These are phyloP conservation scores for Clarias batrachus DNA, from an alignment of 2,113 vertebrate species.

Conservation along the genomic window DNA sequence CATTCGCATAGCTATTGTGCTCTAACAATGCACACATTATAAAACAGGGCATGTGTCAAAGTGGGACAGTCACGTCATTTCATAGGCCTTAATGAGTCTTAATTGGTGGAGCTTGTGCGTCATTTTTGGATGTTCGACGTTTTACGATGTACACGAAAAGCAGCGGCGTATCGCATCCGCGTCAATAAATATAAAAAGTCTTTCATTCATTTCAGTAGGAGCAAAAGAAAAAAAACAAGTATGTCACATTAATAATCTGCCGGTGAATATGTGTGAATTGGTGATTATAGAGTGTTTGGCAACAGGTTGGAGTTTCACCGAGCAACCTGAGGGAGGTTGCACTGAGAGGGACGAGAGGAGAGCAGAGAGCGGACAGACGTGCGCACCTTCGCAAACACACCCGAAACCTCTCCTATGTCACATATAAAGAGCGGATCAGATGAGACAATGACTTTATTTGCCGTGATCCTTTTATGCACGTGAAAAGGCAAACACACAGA, in stretches of 20 bases:
- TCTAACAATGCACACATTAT: slow-evolving; percentile 24
- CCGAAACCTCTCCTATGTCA: neutral
- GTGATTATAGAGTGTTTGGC: slow-evolving; percentile 38
- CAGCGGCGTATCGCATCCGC: neutral
- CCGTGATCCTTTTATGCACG: neutral
- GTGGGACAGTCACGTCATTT: neutral
- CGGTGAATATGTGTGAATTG: neutral
- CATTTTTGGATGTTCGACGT: neutral
- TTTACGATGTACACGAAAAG: neutral
- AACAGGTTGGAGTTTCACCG: slow-evolving; percentile 56
- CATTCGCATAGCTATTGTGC: slow-evolving; percentile 30
- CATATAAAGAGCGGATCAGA: neutral
- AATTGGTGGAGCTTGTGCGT: neutral
- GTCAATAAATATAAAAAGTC: neutral
- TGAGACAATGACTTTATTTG: slow-evolving; percentile 13
- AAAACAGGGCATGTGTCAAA: slow-evolving; percentile 27
- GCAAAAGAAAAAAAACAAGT: neutral
- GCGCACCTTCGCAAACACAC: neutral
- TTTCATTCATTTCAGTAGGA: neutral
- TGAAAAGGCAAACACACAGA: slow-evolving; percentile 25
- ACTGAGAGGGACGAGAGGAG: neutral
- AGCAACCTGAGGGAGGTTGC: slow-evolving; percentile 6
- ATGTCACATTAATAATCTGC: slow-evolving; percentile 1
- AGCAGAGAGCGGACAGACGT: neutral
- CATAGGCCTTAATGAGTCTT: slow-evolving; percentile 12